These are phyloP conservation scores for Rhagonycha lutea DNA, from an alignment of 2,888 invertebrate species.

Conservation along the genomic window DNA sequence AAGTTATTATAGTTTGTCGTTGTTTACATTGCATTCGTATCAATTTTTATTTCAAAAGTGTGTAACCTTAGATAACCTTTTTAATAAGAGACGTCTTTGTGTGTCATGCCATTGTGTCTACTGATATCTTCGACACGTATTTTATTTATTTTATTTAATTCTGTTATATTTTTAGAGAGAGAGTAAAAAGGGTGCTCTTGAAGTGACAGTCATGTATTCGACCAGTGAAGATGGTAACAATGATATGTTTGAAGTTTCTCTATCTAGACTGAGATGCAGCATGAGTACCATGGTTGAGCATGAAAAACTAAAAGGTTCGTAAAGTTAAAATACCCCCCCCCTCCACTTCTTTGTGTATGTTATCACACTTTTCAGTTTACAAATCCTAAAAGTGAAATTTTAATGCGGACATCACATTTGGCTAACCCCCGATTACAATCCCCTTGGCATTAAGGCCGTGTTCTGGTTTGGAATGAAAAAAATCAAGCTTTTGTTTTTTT, in stretches of 20 bases:
- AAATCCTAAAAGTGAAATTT: too few species aligned
- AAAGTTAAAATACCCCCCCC: too few species aligned
- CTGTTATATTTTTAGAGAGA: slow-evolving; percentile 60
- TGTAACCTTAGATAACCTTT: background rate
- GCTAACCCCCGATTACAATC: too few species aligned
- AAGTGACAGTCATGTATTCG: slow-evolving; percentile 67
- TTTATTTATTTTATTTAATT: background rate
- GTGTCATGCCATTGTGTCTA: background rate
- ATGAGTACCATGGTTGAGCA: slow-evolving; percentile 75
- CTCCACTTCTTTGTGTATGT: too few species aligned
- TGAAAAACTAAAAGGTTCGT: slow-evolving; percentile 66
- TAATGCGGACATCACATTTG: too few species aligned
- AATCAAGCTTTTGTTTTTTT: too few species aligned
- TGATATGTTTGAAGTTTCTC: slow-evolving; percentile 65
- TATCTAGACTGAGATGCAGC: slow-evolving; percentile 68
- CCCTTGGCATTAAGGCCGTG: too few species aligned
- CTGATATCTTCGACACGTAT: background rate
- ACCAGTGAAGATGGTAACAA: slow-evolving; percentile 69
- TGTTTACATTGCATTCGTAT: background rate
- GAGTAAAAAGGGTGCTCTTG: slow-evolving; percentile 70
- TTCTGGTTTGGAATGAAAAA: too few species aligned
- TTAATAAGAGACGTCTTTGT: background rate
- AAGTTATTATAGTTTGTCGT: slow-evolving; percentile 31
- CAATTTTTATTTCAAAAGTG: background rate
- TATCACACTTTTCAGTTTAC: too few species aligned